Evolutionary conservation across 2,797 vertebrate species (phyloP).

Genomic region (Chromobotia macracanthus): DNA sequence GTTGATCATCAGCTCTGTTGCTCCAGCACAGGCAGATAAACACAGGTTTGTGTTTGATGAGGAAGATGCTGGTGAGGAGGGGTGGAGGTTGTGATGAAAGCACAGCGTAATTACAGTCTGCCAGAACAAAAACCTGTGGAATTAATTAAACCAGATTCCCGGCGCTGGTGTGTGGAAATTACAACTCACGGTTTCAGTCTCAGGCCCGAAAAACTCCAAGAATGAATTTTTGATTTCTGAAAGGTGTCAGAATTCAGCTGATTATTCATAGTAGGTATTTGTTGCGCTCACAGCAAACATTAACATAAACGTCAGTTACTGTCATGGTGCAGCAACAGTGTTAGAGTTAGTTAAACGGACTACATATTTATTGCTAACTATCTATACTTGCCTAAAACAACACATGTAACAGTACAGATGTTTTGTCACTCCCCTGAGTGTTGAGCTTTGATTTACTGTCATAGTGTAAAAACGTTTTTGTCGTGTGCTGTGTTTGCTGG

Average conservation of each 20-base stretch:
- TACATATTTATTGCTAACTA: neutral
- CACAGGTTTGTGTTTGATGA: slow-evolving; percentile 44
- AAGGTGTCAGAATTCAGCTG: no score
- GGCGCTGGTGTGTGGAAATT: no score
- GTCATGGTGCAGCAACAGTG: no score
- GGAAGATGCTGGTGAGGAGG: slow-evolving; percentile 40
- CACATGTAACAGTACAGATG: slow-evolving; percentile 36
- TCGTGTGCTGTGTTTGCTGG: neutral
- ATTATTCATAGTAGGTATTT: no score
- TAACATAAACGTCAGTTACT: no score
- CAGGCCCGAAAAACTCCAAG: no score
- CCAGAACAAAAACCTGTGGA: slow-evolving; percentile 75
- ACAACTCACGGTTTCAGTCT: no score
- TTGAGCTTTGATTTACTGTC: neutral
- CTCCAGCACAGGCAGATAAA: slow-evolving; percentile 43
- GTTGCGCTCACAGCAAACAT: no score
- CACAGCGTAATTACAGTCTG: slow-evolving; percentile 79
- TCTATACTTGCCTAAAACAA: slow-evolving; percentile 63
- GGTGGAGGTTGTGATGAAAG: slow-evolving; percentile 78
- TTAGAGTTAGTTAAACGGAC: neutral
- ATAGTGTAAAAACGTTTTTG: neutral
- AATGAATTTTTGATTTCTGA: no score
- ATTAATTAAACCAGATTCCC: slow-evolving; percentile 47
- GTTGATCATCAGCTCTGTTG: neutral
- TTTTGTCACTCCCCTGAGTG: neutral